Percentiles rank a stretch among this genome's conserved stretches.
These are phyloP conservation scores for Vanessa tameamea DNA, from an alignment of 1,140 invertebrate genomes.

Conservation along the genomic window DNA sequence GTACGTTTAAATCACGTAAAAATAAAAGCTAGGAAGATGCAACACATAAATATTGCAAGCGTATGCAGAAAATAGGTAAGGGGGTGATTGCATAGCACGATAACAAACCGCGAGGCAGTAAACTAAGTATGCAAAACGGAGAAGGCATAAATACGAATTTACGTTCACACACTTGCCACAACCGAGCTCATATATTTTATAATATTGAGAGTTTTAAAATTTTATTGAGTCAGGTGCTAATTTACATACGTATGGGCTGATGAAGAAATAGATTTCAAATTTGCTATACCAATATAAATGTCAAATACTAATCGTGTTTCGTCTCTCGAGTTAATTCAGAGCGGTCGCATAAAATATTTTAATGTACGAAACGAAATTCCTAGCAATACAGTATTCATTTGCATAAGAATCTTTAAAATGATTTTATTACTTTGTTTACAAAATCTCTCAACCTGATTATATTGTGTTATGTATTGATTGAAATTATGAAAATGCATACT, in stretches of 20 bases:
- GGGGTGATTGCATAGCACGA: constrained; percentile 59
- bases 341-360: constrained; percentile 19
- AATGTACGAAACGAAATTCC: constrained; percentile 9
- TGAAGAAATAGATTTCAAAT: constrained; percentile 30
- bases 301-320: constrained; percentile 13
- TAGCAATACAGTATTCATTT: not conserved
- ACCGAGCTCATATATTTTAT: constrained; percentile 21
- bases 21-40: constrained; percentile 48
- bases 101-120: constrained; percentile 50
- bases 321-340: constrained; percentile 5
- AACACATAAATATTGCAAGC: constrained; percentile 57
- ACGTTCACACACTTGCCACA: constrained; percentile 20
- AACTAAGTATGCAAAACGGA: constrained; percentile 54
- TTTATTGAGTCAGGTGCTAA: constrained; percentile 28
- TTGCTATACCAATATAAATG: constrained; percentile 26
- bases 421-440: not conserved
- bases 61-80: constrained; percentile 61
- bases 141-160: constrained; percentile 40
- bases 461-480: no score
- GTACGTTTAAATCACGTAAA: constrained; percentile 29
- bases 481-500: no score
- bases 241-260: constrained; percentile 26
- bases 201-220: constrained; percentile 6
- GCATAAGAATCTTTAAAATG: not conserved
- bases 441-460: not conserved